Base-by-base conservation (phyloP, 2,888 invertebrate genomes). In the Lasioglossum vierecki region DNA sequence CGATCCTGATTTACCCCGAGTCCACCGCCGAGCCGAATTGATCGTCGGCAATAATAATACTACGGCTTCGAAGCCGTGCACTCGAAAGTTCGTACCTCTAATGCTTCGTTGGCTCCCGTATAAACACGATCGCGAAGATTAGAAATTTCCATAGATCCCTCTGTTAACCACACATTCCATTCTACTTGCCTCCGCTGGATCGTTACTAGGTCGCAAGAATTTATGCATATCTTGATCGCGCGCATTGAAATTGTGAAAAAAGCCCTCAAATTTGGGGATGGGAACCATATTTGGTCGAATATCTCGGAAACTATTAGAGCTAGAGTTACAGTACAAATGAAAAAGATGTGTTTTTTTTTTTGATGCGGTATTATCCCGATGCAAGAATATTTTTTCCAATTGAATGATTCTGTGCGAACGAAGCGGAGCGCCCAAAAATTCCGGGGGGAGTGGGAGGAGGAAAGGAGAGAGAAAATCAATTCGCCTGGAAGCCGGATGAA, bases 41-140 rank as follows among this genome's bases (percentile, higher is more conserved):
- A 86, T 87, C 86, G 70, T 73, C 71, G 57, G 84, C 70, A 84
- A 88, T 89, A 89, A 89, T 88, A 86, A 85, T 84, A 78, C 72
- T 9, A 49, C 53, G 88, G 80, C 81, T 66, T 71, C 70, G 41
- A 76, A 75, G 30, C 77, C 74, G 53, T 53, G 35, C 75, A 49
- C 15, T 81, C 18, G 39, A 26, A 63, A 15, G 26, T 4, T 22
- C 4, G 5, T 13, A 11, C 22, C 5, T 22, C 2, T 9, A 63
- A 57, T 4, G 26, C 9, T 75, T 5, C 26, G 9, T 39, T 60
- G 9, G 39, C 26, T 68, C n/a, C 39, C 11, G n/a, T 68, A 22
- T 41, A 68, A 41, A 39, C 68, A n/a, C 6, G 68, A 18, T n/a
- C n/a, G 22, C 41, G 18, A 66, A 35, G 22, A 18, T 9, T 35